Percentiles rank a stretch among this genome's conserved stretches.
Conservation (phyloP, 1,140 invertebrate genomes). For the Cydia pomonella region DNA sequence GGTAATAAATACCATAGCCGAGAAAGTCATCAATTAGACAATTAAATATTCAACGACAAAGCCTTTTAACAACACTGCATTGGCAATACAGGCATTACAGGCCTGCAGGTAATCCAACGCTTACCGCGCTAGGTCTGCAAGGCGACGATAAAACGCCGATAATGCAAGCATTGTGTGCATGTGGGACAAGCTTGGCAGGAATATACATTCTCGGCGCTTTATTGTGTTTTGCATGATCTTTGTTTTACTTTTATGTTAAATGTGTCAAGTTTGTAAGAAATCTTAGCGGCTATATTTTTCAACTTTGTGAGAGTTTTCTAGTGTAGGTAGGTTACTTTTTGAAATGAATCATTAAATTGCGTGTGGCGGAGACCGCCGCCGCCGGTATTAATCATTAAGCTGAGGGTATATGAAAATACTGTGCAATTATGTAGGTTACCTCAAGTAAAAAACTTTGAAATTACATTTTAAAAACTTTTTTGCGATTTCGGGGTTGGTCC, state of each 20-base stretch:
- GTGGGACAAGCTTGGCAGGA: neutral
- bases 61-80: neutral
- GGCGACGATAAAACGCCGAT: constrained; percentile 16
- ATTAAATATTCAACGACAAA: neutral
- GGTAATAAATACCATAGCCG: neutral
- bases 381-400: too few species aligned
- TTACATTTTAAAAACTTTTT: too few species aligned
- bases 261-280: neutral
- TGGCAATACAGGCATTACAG: neutral
- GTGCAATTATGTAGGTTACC: too few species aligned
- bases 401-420: too few species aligned
- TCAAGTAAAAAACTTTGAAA: too few species aligned
- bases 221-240: neutral
- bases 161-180: constrained; percentile 17
- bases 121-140: neutral
- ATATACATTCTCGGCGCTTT: neutral
- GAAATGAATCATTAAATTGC: too few species aligned
- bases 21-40: neutral
- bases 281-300: too few species aligned
- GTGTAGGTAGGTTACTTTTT: too few species aligned
- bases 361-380: too few species aligned
- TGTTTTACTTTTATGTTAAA: neutral
- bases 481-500: too few species aligned
- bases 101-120: neutral
- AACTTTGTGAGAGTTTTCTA: too few species aligned